Evolutionary conservation across 2,113 vertebrate genomes (phyloP), one percentile per base, ranked within the genome.

Genomic region (Varanus komodoensis): DNA sequence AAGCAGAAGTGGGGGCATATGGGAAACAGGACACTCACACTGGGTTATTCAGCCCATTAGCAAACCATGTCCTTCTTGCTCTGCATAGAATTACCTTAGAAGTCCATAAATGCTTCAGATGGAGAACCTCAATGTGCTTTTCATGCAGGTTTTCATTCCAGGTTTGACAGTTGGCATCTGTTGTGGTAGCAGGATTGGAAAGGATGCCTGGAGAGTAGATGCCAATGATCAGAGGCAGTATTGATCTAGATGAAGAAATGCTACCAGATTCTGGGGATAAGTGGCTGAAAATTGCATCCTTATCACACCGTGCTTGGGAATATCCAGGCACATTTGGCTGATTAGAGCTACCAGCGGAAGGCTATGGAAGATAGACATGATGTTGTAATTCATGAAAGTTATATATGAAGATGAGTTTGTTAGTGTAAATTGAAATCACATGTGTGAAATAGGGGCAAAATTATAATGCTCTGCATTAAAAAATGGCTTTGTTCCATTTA

Each of bases 381-480:
- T 5, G 5, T 3, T 64, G 61, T 79, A 7, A 79, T 79, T 25
- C 21, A 27, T 23, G 12, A 79, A 79, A 79, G 21, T n/a, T 32
- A 32, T 32, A 11, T n/a, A 73, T 73, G 27, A 73, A 29, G 29
- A 73, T 2, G 8, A 69, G 27, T 71, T 27, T 32, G 25, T 50
- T 8, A 25, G 48, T 52, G 52, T 50, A 52, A 80, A 80, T 29
- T 48, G 29, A 79, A 15, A 17, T 38, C 0, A 3, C 84, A 21
- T 0, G 1, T 1, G 5, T 50, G 0, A 7, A 7, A 21, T 67
- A 14, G 14, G 8, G 5, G 3, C 0, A 0, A 8, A 34, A 67
- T 27, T 71, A 12, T 89, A 0, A 52, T 52, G 29, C 6, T 48
- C 48, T 29, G 48, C 48, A 25, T 27, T 52, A 80, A 80, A 80